These are phyloP conservation scores for Andrena minutula DNA, from an alignment of 2,888 invertebrate species.

Conservation along the genomic window DNA sequence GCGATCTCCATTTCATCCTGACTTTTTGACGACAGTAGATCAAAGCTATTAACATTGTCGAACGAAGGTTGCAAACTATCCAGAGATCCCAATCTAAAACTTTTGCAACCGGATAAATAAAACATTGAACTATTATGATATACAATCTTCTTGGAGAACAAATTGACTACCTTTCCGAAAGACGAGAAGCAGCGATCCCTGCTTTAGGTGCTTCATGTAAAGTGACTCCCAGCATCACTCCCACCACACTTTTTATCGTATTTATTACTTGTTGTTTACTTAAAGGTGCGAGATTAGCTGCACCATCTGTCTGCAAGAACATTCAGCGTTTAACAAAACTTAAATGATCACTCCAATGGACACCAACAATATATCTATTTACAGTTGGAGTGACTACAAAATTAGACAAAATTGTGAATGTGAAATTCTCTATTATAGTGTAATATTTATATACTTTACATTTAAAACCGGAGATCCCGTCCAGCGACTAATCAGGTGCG, in stretches of 20 bases:
- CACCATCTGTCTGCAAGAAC: constrained; percentile 10
- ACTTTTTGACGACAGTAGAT: no score
- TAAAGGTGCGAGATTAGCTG: background rate
- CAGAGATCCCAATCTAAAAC: constrained; percentile 33
- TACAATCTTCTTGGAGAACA: background rate
- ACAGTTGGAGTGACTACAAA: no score
- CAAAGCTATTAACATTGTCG: background rate
- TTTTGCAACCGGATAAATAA: no score
- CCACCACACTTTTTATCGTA: constrained; percentile 46
- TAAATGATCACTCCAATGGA: no score
- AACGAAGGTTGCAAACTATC: background rate
- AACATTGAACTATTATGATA: background rate
- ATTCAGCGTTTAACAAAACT: background rate
- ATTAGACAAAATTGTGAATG: no score
- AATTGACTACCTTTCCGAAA: constrained; percentile 16
- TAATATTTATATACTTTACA: constrained; percentile 32
- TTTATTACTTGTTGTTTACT: constrained; percentile 47
- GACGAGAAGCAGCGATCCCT: background rate
- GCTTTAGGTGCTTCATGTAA: no score
- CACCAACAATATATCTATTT: no score
- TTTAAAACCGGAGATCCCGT: constrained; percentile 15
- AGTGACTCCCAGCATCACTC: constrained; percentile 30
- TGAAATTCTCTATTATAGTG: no score
- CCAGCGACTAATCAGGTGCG: constrained; percentile 60
- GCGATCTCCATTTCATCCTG: background rate